Conservation (phyloP, 2,888 invertebrate genomes). For the Gastracanthus pulcherrimus region DNA sequence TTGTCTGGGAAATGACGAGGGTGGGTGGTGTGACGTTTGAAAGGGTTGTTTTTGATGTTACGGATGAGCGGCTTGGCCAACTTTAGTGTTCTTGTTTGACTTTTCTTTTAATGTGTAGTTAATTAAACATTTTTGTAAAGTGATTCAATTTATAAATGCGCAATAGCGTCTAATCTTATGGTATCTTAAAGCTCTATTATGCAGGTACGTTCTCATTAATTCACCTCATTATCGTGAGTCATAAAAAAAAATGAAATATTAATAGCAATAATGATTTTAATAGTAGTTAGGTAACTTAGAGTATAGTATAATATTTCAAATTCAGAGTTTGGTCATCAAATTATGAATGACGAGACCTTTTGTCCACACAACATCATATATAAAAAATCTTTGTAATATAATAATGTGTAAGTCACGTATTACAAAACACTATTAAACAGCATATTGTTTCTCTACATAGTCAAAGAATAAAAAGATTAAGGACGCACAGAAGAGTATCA, state of each 20-base stretch:
- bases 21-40: not conserved
- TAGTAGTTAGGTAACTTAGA: not conserved
- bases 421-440: not conserved
- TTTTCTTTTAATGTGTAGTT: no score
- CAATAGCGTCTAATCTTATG: no score
- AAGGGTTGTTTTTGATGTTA: no score
- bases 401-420: not conserved
- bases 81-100: no score
- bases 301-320: no score
- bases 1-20: not conserved
- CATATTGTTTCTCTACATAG: not conserved
- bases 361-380: not conserved
- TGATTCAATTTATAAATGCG: no score
- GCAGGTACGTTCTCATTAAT: conserved; percentile 6
- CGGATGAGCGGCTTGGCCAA: no score
- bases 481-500: not conserved
- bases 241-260: conserved; percentile 6
- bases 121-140: no score
- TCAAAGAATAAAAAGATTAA: not conserved
- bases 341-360: no score
- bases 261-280: not conserved
- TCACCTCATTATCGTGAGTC: not conserved
- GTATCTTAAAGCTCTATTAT: no score
- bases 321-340: no score
- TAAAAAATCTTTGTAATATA: not conserved